phyloP scores from a whole-genome alignment of 1,140 invertebrate species.

The Drosophila ironensis region DNA sequence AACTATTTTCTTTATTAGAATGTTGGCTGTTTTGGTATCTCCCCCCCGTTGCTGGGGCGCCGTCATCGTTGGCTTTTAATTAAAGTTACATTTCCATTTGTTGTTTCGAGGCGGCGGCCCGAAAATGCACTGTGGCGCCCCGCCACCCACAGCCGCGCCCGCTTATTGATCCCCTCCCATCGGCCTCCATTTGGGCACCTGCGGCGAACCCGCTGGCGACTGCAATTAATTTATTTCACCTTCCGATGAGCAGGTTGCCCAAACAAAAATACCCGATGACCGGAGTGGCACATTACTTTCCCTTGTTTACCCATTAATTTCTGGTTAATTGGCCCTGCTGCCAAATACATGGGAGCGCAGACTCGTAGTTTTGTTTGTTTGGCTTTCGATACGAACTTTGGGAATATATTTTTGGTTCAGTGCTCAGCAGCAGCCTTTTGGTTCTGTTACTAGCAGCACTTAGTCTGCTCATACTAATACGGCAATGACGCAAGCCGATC shows the following conservation, averaged over 20 bases:
- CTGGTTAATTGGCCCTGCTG: conserved; percentile 56
- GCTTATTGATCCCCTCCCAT: not conserved
- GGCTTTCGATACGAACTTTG: conserved; percentile 1
- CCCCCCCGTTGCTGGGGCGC: conserved; percentile 8
- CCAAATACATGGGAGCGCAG: conserved; percentile 25
- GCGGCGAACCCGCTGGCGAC: conserved; percentile 53
- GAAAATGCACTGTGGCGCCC: conserved; percentile 53
- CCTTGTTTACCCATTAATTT: conserved; percentile 72
- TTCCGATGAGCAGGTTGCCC: conserved; percentile 44
- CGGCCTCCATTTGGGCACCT: conserved; percentile 64
- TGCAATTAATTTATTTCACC: conserved; percentile 70
- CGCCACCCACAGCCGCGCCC: not conserved
- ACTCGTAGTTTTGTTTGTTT: conserved; percentile 41
- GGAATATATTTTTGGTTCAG: conserved; percentile 1
- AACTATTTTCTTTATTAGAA: conserved; percentile 59
- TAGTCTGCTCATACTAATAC: too few relatives aligned
- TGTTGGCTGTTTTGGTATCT: conserved; percentile 47
- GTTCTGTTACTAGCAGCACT: too few relatives aligned
- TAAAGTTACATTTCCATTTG: conserved; percentile 77
- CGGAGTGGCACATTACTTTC: conserved; percentile 34
- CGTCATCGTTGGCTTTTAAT: conserved; percentile 51
- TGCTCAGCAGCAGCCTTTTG: too few relatives aligned
- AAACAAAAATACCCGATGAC: conserved; percentile 28
- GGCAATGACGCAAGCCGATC: too few relatives aligned
- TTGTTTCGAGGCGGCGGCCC: conserved; percentile 40